Evolutionary conservation across 2,888 invertebrate species (phyloP).

Genomic region (Pteria penguin): DNA sequence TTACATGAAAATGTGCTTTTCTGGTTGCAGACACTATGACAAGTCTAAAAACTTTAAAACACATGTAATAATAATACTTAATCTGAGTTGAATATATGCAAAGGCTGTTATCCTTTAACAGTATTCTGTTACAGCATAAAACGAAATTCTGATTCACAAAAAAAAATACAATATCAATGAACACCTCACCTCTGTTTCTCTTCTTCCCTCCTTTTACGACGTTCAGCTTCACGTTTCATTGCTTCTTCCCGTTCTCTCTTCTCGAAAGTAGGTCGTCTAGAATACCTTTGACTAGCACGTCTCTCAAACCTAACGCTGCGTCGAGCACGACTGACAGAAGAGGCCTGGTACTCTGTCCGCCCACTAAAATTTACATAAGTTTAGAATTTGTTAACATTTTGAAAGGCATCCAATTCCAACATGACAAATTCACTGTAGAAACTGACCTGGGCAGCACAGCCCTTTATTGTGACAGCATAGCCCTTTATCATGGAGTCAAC

Average conservation of each 20-base stretch:
- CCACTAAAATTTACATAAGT: no score
- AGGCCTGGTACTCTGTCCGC: conserved; percentile 98
- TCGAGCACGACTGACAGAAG: conserved; percentile 89
- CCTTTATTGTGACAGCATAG: no score
- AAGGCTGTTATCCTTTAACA: not conserved
- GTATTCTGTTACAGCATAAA: not conserved
- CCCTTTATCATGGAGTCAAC: no score
- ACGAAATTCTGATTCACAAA: not conserved
- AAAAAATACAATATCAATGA: not conserved
- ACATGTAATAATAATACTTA: no score
- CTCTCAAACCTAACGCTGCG: conserved; percentile 97
- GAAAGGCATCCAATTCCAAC: no score
- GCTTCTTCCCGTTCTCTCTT: conserved; percentile 68
- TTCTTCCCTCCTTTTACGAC: conserved; percentile 52
- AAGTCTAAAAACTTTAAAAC: no score
- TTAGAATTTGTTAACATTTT: no score
- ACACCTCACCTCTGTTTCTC: conserved; percentile 20
- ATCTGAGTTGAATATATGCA: not conserved
- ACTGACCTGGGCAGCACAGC: no score
- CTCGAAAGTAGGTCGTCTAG: conserved; percentile 85
- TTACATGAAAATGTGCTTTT: no score
- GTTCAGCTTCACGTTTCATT: conserved; percentile 60
- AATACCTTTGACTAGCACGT: conserved; percentile 97
- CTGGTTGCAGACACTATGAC: no score
- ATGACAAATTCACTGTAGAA: no score